Conservation (phyloP, 2,888 invertebrate genomes). For the Polylopha cassiicola region DNA sequence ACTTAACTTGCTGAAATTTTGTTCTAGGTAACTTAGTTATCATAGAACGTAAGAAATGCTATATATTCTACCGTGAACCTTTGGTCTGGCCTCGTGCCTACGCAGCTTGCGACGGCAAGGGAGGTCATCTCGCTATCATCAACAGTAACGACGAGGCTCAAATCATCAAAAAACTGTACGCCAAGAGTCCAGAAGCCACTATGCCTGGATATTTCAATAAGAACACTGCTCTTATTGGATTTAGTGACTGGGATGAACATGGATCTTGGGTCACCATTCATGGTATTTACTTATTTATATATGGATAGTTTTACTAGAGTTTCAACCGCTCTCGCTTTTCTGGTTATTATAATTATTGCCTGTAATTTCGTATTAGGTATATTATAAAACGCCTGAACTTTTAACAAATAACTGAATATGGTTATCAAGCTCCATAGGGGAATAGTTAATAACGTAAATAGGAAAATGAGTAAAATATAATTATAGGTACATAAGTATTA, state of each 20-base stretch:
- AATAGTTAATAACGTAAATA: too few species aligned
- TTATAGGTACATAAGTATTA: too few species aligned
- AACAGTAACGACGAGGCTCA: conserved; percentile 39
- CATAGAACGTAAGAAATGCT: conserved; percentile 30
- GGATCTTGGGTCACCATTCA: conserved; percentile 40
- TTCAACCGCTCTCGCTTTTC: too few species aligned
- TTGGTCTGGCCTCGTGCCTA: conserved; percentile 41
- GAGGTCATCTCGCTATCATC: conserved; percentile 43
- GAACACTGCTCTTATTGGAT: conserved; percentile 34
- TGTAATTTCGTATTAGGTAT: too few species aligned
- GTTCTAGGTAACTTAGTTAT: conserved; percentile 37
- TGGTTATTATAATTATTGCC: too few species aligned
- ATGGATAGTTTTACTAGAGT: not conserved
- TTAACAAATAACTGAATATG: too few species aligned
- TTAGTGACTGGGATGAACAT: conserved; percentile 36
- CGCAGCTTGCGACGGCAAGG: conserved; percentile 46
- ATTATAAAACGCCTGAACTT: too few species aligned
- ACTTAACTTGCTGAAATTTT: not conserved
- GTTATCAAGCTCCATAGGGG: too few species aligned
- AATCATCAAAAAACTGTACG: conserved; percentile 34
- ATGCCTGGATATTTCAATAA: conserved; percentile 30
- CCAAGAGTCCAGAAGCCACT: conserved; percentile 26
- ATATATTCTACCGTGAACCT: conserved; percentile 25
- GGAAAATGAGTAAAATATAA: too few species aligned
- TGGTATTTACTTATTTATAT: conserved; percentile 28